Percentiles rank a stretch among this genome's conserved stretches.
These are phyloP conservation scores for Drosophila melanica DNA, from an alignment of 1,140 invertebrate genomes.

Conservation along the genomic window DNA sequence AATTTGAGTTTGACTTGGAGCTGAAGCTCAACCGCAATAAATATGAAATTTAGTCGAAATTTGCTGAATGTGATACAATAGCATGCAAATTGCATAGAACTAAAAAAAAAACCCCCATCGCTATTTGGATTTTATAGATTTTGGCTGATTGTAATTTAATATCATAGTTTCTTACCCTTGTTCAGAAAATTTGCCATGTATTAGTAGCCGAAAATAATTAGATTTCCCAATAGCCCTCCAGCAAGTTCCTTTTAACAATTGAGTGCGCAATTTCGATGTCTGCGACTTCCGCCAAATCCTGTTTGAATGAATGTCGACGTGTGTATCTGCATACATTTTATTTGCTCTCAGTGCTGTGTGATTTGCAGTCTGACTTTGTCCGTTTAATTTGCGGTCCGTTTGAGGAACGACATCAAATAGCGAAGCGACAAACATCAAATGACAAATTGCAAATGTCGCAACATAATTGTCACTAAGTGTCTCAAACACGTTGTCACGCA, in stretches of 20 bases:
- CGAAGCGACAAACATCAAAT: slow-evolving; percentile 13
- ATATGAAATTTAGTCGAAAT: slow-evolving; percentile 62
- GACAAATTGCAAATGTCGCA: slow-evolving; percentile 27
- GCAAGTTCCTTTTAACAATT: neutral
- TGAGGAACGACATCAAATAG: slow-evolving; percentile 49
- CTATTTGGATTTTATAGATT: slow-evolving; percentile 8
- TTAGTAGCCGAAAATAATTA: slow-evolving; percentile 23
- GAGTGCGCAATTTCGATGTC: neutral
- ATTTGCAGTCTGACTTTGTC: slow-evolving; percentile 48
- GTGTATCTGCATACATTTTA: slow-evolving; percentile 31
- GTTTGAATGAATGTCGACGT: neutral
- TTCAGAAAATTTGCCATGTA: slow-evolving; percentile 28
- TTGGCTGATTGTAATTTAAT: slow-evolving; percentile 36
- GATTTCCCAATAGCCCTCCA: neutral
- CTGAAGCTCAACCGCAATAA: slow-evolving; percentile 53
- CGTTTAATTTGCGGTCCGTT: slow-evolving; percentile 60
- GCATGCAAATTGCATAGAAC: slow-evolving; percentile 23
- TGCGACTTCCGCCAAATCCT: neutral
- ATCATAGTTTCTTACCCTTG: slow-evolving; percentile 12
- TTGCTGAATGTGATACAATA: slow-evolving; percentile 40
- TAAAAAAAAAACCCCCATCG: slow-evolving; percentile 8
- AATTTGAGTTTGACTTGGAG: slow-evolving; percentile 12
- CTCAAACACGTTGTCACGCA: slow-evolving; percentile 58
- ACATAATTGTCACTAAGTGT: slow-evolving; percentile 47
- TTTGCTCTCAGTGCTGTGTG: slow-evolving; percentile 34